Conservation (phyloP, 1,140 invertebrate genomes). For the Apis florea region DNA sequence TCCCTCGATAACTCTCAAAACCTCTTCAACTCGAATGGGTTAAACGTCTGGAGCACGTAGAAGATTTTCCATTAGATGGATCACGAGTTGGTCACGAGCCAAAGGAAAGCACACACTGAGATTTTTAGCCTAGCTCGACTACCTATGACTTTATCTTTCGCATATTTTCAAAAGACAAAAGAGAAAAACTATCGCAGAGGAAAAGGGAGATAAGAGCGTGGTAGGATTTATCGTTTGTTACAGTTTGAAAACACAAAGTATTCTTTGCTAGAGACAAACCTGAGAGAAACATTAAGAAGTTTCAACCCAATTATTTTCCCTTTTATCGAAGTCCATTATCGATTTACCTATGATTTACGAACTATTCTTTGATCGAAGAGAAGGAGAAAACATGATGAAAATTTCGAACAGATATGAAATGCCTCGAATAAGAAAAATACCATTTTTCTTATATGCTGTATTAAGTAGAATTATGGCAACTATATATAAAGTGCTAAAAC, state of each 20-base stretch:
- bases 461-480: too few relatives aligned
- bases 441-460: too few relatives aligned
- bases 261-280: neutral
- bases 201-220: constrained; percentile 14
- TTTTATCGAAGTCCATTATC: neutral
- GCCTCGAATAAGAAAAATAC: too few relatives aligned
- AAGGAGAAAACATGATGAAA: too few relatives aligned
- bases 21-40: too few relatives aligned
- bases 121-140: neutral
- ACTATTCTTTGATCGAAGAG: neutral
- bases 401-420: too few relatives aligned
- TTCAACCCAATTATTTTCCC: constrained; percentile 1
- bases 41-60: neutral
- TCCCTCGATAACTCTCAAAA: too few relatives aligned
- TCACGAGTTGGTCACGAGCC: neutral
- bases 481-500: too few relatives aligned
- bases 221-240: constrained; percentile 22
- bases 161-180: constrained; percentile 1
- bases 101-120: neutral
- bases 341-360: constrained; percentile 4
- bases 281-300: neutral
- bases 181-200: neutral
- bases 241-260: constrained; percentile 5
- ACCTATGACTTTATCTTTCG: constrained; percentile 4
- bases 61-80: neutral